These are phyloP conservation scores for Blastobasis adustella DNA, from an alignment of 2,888 invertebrate genomes.

Conservation along the genomic window DNA sequence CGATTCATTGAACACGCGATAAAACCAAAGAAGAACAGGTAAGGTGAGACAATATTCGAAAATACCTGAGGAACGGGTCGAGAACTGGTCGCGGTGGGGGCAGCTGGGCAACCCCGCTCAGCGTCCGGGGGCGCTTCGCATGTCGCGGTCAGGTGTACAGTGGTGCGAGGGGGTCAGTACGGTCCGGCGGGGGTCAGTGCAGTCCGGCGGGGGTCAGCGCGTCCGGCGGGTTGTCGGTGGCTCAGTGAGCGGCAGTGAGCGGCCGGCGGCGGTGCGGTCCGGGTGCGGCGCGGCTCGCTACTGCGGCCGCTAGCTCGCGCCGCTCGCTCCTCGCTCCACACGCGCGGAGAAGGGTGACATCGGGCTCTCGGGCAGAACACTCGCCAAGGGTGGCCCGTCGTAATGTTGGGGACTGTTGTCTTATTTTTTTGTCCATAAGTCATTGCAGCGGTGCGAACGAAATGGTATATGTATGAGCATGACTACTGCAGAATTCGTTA, in stretches of 20 bases:
- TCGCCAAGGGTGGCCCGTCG: constrained; percentile 49
- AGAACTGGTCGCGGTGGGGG: constrained; percentile 51
- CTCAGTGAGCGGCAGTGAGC: constrained; percentile 22
- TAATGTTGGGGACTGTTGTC: constrained; percentile 27
- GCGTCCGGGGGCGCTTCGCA: constrained; percentile 59
- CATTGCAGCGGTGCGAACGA: background rate
- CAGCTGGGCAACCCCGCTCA: constrained; percentile 59
- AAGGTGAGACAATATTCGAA: constrained; percentile 30
- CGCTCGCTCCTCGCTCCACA: constrained; percentile 31
- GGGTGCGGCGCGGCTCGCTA: constrained; percentile 62
- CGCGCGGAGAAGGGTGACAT: constrained; percentile 63
- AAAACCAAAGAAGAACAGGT: constrained; percentile 16
- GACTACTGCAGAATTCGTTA: no score
- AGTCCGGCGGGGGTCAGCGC: constrained; percentile 33
- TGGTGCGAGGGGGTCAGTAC: constrained; percentile 61
- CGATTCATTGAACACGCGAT: constrained; percentile 4
- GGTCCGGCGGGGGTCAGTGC: constrained; percentile 33
- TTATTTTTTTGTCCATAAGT: constrained; percentile 16
- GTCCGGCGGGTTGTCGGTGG: constrained; percentile 1
- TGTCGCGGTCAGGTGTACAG: constrained; percentile 55
- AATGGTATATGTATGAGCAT: no score
- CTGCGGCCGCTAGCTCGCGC: constrained; percentile 44
- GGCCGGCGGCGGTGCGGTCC: constrained; percentile 59
- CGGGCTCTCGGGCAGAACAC: constrained; percentile 28
- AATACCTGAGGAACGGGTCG: constrained; percentile 65